Percentiles rank a stretch among this genome's conserved stretches.
Conservation (phyloP, 2,113 vertebrate species). For the Polypterus bichir region DNA sequence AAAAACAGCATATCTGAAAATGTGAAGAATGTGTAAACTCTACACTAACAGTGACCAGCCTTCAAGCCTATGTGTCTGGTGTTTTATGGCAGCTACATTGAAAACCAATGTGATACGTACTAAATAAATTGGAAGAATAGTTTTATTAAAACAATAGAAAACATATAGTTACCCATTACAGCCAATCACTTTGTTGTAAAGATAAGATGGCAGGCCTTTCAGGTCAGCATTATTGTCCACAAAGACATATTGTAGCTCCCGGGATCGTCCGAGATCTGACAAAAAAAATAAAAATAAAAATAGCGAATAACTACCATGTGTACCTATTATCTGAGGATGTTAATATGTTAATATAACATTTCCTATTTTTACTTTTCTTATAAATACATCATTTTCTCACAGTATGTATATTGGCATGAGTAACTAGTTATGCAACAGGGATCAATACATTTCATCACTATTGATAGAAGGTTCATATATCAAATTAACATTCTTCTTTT, state of each 20-base stretch:
- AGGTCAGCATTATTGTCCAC: conserved; percentile 77
- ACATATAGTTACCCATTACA: conserved; percentile 30
- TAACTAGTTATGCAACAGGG: too few species aligned
- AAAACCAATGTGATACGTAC: background rate
- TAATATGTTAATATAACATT: too few species aligned
- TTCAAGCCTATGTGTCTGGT: too few species aligned
- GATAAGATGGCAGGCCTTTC: conserved; percentile 64
- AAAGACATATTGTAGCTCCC: conserved; percentile 81
- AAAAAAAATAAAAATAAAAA: conserved; percentile 22
- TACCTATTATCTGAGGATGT: too few species aligned
- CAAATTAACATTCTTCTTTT: too few species aligned
- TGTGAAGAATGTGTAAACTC: background rate
- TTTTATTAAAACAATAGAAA: background rate
- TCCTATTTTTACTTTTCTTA: too few species aligned
- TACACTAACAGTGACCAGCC: background rate
- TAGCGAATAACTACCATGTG: too few species aligned
- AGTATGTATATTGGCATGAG: too few species aligned
- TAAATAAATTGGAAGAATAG: background rate
- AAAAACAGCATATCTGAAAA: background rate
- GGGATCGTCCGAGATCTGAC: conserved; percentile 86
- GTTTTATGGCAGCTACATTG: background rate
- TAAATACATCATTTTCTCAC: too few species aligned
- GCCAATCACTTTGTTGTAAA: conserved; percentile 69
- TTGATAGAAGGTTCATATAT: too few species aligned
- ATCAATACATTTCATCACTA: too few species aligned